Conservation (phyloP, 1,140 invertebrate genomes). For the Panulirus ornatus region DNA sequence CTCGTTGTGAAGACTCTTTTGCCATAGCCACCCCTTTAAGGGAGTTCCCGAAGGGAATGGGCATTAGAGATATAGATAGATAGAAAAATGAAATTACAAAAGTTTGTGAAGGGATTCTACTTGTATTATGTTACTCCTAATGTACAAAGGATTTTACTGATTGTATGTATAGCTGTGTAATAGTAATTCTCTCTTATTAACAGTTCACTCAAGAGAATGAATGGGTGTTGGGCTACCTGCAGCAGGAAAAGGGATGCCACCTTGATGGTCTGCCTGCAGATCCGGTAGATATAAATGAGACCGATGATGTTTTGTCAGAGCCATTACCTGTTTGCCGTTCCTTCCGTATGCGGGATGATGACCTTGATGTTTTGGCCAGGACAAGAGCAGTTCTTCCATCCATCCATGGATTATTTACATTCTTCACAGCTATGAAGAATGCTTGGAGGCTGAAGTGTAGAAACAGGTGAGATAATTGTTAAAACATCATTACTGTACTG, state of each 20-base stretch:
- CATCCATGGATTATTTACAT: slow-evolving; percentile 78
- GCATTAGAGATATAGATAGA: no score
- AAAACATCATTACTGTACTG: no score
- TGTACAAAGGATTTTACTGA: no score
- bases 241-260: slow-evolving; percentile 68
- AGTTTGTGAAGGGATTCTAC: no score
- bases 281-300: neutral
- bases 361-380: slow-evolving; percentile 76
- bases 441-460: slow-evolving; percentile 78
- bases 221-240: slow-evolving; percentile 72
- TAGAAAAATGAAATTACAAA: no score
- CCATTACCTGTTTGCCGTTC: slow-evolving; percentile 77
- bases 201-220: slow-evolving; percentile 72
- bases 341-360: slow-evolving; percentile 76
- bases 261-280: slow-evolving; percentile 50
- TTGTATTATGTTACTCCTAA: no score
- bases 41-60: no score
- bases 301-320: slow-evolving; percentile 74
- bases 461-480: slow-evolving; percentile 46
- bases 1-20: no score
- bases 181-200: neutral
- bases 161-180: neutral
- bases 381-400: slow-evolving; percentile 78
- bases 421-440: slow-evolving; percentile 78
- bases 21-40: no score